Conservation (phyloP, 2,113 vertebrate species). For the Varanus salvator region DNA sequence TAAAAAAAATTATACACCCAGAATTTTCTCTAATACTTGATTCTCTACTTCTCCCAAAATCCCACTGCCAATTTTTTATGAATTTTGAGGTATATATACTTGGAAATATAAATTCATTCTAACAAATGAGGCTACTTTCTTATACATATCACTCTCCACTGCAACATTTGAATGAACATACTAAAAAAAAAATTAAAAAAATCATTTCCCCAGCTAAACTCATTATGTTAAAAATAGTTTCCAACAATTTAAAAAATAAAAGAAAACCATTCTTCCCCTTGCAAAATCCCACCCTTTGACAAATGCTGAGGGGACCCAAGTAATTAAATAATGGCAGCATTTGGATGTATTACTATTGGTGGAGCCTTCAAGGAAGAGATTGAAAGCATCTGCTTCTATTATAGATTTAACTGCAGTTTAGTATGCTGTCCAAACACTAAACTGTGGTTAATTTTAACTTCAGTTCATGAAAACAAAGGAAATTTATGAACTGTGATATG, state of each 20-base stretch:
- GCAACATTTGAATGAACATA: neutral
- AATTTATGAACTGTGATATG: neutral
- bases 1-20: neutral
- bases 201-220: neutral
- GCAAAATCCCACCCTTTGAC: neutral
- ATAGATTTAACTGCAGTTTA: neutral
- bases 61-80: neutral
- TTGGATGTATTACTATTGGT: neutral
- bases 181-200: neutral
- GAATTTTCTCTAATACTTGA: neutral
- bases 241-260: neutral
- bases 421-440: neutral
- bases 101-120: conserved; percentile 10
- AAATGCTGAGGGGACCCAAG: neutral
- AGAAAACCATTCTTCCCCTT: neutral
- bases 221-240: conserved; percentile 13
- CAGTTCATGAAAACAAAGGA: neutral
- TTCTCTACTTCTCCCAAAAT: neutral
- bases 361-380: neutral
- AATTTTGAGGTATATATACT: neutral
- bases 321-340: neutral
- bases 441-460: neutral
- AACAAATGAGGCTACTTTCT: conserved; percentile 1
- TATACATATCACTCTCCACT: neutral
- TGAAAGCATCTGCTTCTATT: neutral